Percentiles rank a stretch among this genome's conserved stretches.
These are phyloP conservation scores for Yasuhikotakia modesta DNA, from an alignment of 2,797 vertebrate species.

Conservation along the genomic window DNA sequence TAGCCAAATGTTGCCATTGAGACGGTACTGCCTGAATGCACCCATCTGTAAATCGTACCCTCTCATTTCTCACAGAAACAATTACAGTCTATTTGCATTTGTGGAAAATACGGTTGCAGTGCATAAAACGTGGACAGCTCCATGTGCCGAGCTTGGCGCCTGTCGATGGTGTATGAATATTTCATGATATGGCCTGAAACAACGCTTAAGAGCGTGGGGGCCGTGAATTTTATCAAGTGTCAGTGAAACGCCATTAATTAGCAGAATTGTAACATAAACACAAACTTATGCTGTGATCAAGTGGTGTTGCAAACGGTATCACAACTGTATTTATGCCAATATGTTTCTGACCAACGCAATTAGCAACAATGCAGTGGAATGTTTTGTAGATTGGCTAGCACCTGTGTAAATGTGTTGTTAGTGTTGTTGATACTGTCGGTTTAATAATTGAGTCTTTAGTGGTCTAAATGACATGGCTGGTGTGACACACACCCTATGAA, in stretches of 20 bases:
- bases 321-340: neutral
- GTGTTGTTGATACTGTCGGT: neutral
- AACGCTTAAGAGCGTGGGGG: slow-evolving; percentile 7
- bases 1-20: slow-evolving; percentile 73
- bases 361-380: neutral
- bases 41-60: slow-evolving; percentile 28
- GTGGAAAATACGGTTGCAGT: slow-evolving; percentile 45
- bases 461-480: slow-evolving; percentile 12
- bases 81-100: slow-evolving; percentile 53
- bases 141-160: slow-evolving; percentile 36
- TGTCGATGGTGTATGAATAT: slow-evolving; percentile 52
- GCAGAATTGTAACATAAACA: slow-evolving; percentile 36
- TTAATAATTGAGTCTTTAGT: slow-evolving; percentile 32
- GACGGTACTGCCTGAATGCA: slow-evolving; percentile 58
- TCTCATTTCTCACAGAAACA: slow-evolving; percentile 44
- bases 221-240: slow-evolving; percentile 40
- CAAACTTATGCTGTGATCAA: slow-evolving; percentile 17
- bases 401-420: slow-evolving; percentile 29
- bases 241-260: slow-evolving; percentile 45
- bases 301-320: slow-evolving; percentile 2
- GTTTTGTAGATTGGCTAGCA: slow-evolving; percentile 31
- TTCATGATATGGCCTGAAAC: slow-evolving; percentile 47
- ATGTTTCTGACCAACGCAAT: neutral
- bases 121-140: slow-evolving; percentile 34
- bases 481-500: slow-evolving; percentile 20